Evolutionary conservation across 2,113 vertebrate species (phyloP).

Genomic region (Hypomesus transpacificus): DNA sequence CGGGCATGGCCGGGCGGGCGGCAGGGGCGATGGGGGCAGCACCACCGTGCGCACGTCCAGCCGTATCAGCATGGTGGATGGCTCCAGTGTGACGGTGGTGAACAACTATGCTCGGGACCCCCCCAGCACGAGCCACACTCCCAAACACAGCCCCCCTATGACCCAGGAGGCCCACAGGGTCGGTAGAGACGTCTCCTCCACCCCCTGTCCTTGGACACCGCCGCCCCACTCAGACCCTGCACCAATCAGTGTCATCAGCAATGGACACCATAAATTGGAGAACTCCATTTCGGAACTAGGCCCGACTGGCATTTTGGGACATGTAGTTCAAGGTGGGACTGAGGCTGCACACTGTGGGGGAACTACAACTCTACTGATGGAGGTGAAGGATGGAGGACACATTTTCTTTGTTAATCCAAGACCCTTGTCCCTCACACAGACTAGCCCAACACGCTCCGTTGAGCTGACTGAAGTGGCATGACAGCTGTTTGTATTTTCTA

Average conservation of each 20-base stretch:
- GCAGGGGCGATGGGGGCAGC: constrained; percentile 28
- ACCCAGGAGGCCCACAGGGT: constrained; percentile 1
- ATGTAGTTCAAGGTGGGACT: constrained; percentile 24
- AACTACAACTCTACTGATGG: constrained; percentile 26
- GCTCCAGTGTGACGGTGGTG: constrained; percentile 58
- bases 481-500: constrained; percentile 20
- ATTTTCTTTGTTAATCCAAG: constrained; percentile 55
- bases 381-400: constrained; percentile 44
- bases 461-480: constrained; percentile 60
- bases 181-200: constrained; percentile 10
- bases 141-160: constrained; percentile 41
- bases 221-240: constrained; percentile 23
- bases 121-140: constrained; percentile 23
- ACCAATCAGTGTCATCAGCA: constrained; percentile 59
- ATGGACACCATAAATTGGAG: constrained; percentile 60
- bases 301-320: constrained; percentile 23
- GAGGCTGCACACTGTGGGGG: constrained; percentile 17
- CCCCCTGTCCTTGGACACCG: constrained; percentile 28
- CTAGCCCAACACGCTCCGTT: constrained; percentile 7
- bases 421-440: constrained; percentile 35
- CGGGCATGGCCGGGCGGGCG: constrained; percentile 24
- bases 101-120: constrained; percentile 63
- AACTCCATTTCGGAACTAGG: constrained; percentile 8
- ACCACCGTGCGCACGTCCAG: constrained; percentile 58
- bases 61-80: constrained; percentile 62